Conservation (phyloP, 2,113 vertebrate species). For the Cynocephalus volans region DNA sequence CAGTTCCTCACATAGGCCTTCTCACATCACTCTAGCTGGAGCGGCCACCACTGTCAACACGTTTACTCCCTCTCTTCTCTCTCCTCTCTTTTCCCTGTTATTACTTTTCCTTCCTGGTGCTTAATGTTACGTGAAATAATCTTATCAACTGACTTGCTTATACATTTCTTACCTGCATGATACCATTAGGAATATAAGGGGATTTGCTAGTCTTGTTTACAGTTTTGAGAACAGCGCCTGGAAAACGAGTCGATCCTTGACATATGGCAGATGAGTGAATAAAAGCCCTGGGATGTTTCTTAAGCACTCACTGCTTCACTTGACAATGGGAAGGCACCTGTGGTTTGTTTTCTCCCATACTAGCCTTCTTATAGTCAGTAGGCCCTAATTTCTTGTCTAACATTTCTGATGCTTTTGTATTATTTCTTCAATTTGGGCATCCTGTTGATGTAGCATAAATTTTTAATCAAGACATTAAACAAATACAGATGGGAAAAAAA, state of each 20-base stretch:
- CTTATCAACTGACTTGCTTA: background rate
- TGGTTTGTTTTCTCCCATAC: background rate
- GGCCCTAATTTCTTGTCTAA: background rate
- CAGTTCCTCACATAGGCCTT: background rate
- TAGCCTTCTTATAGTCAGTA: background rate
- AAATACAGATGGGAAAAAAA: constrained; percentile 1
- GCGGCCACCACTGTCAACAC: background rate
- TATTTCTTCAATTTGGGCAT: background rate
- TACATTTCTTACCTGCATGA: background rate
- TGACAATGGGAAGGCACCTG: background rate
- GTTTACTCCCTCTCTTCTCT: background rate
- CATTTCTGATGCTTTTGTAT: background rate
- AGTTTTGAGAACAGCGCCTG: background rate
- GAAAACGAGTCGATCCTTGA: background rate
- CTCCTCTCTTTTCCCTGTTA: background rate
- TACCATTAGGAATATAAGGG: background rate
- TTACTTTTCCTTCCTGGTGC: background rate
- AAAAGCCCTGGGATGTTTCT: background rate
- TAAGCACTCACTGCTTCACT: background rate
- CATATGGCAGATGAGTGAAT: background rate
- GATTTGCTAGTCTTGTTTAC: background rate
- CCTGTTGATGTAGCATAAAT: background rate
- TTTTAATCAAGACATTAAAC: constrained; percentile 33
- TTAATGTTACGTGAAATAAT: background rate
- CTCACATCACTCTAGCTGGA: background rate